A percentile compares a stretch with the other conserved stretches of the same genome.
Conservation (phyloP, 2,888 invertebrate species). For the Eristalinus sepulchralis region DNA sequence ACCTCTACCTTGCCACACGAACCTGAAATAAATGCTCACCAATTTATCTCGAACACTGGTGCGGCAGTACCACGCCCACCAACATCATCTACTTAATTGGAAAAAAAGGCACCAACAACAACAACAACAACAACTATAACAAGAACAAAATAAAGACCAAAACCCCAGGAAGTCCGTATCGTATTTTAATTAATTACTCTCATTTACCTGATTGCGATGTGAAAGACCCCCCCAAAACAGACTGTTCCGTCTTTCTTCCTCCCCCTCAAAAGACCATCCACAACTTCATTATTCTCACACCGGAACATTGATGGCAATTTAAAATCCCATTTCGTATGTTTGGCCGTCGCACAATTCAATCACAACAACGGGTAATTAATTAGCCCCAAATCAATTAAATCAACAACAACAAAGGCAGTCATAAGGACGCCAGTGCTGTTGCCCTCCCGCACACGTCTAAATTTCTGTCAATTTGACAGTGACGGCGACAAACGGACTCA, state of each 20-base stretch:
- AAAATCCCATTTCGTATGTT: constrained; percentile 61
- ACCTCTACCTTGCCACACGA: background rate
- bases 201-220: constrained; percentile 70
- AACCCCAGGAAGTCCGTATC: constrained; percentile 6
- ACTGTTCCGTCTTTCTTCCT: background rate
- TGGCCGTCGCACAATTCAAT: constrained; percentile 62
- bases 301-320: constrained; percentile 52
- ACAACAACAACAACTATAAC: background rate
- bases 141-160: no score
- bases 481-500: constrained; percentile 24
- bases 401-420: constrained; percentile 49
- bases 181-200: constrained; percentile 70
- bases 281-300: background rate
- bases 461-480: constrained; percentile 15
- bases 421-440: constrained; percentile 24
- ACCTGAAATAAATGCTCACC: constrained; percentile 50
- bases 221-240: constrained; percentile 49
- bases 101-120: constrained; percentile 40
- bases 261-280: background rate
- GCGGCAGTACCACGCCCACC: constrained; percentile 17
- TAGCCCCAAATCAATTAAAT: constrained; percentile 69
- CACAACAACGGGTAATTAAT: constrained; percentile 68
- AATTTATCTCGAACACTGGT: constrained; percentile 33
- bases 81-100: constrained; percentile 61
- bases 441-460: background rate